Percentiles rank a stretch among this genome's conserved stretches.
These are phyloP conservation scores for Pachycephus smyrnensis DNA, from an alignment of 2,888 invertebrate genomes.

Conservation along the genomic window DNA sequence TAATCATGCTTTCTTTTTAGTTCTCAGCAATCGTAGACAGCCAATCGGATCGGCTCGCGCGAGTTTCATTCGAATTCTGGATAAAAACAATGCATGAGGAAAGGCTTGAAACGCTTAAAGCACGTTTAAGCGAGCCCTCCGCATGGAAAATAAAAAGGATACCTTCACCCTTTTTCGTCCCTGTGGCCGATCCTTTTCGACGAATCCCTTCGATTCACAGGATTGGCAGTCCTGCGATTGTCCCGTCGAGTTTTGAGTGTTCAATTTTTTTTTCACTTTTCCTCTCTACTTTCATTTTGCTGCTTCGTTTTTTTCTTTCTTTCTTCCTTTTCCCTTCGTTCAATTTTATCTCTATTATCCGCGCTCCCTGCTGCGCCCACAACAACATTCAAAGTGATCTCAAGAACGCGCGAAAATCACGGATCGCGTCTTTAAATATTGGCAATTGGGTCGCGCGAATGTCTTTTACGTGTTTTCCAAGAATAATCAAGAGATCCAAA, in stretches of 20 bases:
- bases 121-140: not conserved
- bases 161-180: not conserved
- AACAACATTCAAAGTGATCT: not conserved
- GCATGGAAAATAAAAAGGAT: not conserved
- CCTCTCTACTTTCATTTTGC: not conserved
- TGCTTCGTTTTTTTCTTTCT: not conserved
- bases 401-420: not conserved
- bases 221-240: not conserved
- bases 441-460: not conserved
- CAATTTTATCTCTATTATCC: not conserved
- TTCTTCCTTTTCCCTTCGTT: not conserved
- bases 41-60: not conserved
- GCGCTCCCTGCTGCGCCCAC: not conserved
- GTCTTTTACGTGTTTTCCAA: not conserved
- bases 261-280: not conserved
- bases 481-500: not conserved
- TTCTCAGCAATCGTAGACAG: not conserved
- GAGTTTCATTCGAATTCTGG: too few relatives aligned
- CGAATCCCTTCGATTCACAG: not conserved
- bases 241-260: not conserved
- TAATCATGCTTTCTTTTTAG: not conserved
- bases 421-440: not conserved
- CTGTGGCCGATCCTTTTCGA: not conserved
- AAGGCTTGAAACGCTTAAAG: not conserved
- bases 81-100: not conserved